These are phyloP conservation scores for Brachionichthys hirsutus DNA, from an alignment of 2,113 vertebrate genomes.

Conservation along the genomic window DNA sequence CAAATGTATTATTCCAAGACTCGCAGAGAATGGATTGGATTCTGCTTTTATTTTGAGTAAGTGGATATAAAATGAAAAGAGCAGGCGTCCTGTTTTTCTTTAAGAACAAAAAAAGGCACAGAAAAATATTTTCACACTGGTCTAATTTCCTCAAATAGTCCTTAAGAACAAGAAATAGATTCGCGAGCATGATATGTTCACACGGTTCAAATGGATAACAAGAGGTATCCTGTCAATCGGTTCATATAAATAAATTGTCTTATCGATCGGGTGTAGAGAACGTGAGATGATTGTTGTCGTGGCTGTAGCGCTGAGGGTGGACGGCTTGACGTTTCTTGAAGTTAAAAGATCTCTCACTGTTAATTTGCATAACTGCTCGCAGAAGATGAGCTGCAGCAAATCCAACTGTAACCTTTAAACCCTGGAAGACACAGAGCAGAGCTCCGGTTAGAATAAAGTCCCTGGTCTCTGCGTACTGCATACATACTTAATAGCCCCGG, in stretches of 20 bases:
- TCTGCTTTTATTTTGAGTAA: constrained; percentile 65
- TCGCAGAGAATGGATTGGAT: constrained; percentile 25
- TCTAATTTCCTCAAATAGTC: constrained; percentile 54
- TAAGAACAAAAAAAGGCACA: constrained; percentile 59
- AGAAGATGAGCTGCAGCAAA: constrained; percentile 70
- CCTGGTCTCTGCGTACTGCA: constrained; percentile 63
- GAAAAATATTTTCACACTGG: constrained; percentile 66
- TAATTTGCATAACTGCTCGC: constrained; percentile 70
- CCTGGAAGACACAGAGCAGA: constrained; percentile 62
- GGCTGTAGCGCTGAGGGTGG: constrained; percentile 21
- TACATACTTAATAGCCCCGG: constrained; percentile 57
- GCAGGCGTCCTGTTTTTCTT: constrained; percentile 65
- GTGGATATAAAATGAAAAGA: constrained; percentile 57
- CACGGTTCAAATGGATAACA: constrained; percentile 50
- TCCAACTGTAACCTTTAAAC: constrained; percentile 68
- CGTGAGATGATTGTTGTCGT: constrained; percentile 29
- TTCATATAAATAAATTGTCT: constrained; percentile 30
- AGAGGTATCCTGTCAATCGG: constrained; percentile 35
- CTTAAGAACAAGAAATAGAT: constrained; percentile 52
- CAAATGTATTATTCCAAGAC: constrained; percentile 48
- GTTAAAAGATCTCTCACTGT: constrained; percentile 60
- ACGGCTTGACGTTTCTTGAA: constrained; percentile 40
- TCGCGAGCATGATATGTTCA: constrained; percentile 61
- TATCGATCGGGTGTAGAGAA: constrained; percentile 28
- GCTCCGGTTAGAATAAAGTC: constrained; percentile 64